Base-by-base conservation (phyloP, 2,113 vertebrate species). In the Neogale vison region DNA sequence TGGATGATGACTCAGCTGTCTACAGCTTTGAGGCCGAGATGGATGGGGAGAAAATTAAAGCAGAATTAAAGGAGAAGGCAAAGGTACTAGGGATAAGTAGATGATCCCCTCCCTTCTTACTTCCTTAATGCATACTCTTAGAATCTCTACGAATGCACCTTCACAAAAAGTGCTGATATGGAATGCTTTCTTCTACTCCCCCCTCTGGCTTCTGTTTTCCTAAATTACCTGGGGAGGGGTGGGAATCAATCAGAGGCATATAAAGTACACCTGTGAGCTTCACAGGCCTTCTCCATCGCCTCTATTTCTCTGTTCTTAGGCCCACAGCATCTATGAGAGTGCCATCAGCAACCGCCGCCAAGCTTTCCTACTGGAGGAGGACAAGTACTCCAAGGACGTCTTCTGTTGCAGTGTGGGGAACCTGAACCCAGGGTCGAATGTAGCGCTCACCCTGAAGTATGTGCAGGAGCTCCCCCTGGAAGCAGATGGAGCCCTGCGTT, bases 321-420 rank as follows among this genome's bases (percentile, higher is more conserved):
- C 99, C 24, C 98, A 97, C 5, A 93, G 98, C 42, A 95, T 96
- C 55, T 99, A 99, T 1, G 99, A 99, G 67, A 98, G 99, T 6
- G 99, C 99, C 3, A 12, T 99, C 87, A 99, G 98, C 85, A 98
- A 99, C 1, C 99, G 99, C 57, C 98, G 98, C 24, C 97, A 99
- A 93, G 98, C 99, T 47, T 99, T 99, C 97, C 98, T 99, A 0
- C 87, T 99, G 96, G 99, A 99, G 97, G 99, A 99, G 95, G 99
- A 99, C 5, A 90, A 96, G 1, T 95, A 97, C 71, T 98, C 98
- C 77, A 98, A 98, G 34, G 99, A 99, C 63, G 96, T 99, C 47
- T 99, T 99, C 98, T 98, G 81, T 74, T 98, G 99, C 97, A 99
- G 97, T 11, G 98, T 99, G 95, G 99, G 99, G 72, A 99, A 99